phyloP scores from a whole-genome alignment of 2,113 vertebrate species.

The Dendrocopos noguchii region DNA sequence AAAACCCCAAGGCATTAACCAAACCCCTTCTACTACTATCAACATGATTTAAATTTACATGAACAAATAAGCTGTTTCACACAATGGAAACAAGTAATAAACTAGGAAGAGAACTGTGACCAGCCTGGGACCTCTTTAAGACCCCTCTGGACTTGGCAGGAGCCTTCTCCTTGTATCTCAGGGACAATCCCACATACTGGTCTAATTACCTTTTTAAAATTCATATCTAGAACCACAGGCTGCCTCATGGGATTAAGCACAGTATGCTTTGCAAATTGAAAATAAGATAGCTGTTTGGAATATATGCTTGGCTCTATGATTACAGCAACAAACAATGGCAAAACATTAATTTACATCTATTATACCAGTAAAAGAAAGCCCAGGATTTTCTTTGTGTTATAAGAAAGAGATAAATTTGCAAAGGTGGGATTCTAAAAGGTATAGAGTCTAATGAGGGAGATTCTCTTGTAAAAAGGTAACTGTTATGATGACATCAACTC shows the following conservation, averaged over 20 bases:
- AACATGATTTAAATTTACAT: conserved; percentile 82
- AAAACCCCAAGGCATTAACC: background rate
- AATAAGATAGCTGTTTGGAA: conserved; percentile 88
- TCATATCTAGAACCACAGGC: conserved; percentile 81
- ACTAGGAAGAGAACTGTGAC: conserved; percentile 59
- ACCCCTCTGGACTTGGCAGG: conserved; percentile 78
- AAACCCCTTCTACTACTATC: conserved; percentile 51
- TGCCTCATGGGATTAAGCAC: conserved; percentile 84
- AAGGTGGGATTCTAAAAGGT: conserved; percentile 64
- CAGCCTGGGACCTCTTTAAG: conserved; percentile 67
- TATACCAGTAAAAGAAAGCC: conserved; percentile 71
- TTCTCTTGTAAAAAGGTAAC: background rate
- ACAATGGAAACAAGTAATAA: conserved; percentile 68
- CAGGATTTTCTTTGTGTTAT: conserved; percentile 31
- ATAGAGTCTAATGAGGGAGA: conserved; percentile 30
- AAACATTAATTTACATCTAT: conserved; percentile 86
- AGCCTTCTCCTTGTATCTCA: conserved; percentile 64
- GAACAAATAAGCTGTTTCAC: conserved; percentile 78
- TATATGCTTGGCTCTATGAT: conserved; percentile 80
- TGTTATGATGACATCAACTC: conserved; percentile 22
- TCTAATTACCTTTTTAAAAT: conserved; percentile 91
- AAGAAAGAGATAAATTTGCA: conserved; percentile 49
- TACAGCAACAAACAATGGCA: conserved; percentile 79
- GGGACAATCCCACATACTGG: conserved; percentile 62
- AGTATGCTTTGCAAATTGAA: conserved; percentile 88